Evolutionary conservation across 2,797 vertebrate genomes (phyloP), one percentile per base, ranked within the genome.

Genomic region (Spinibarbus caldwelli): DNA sequence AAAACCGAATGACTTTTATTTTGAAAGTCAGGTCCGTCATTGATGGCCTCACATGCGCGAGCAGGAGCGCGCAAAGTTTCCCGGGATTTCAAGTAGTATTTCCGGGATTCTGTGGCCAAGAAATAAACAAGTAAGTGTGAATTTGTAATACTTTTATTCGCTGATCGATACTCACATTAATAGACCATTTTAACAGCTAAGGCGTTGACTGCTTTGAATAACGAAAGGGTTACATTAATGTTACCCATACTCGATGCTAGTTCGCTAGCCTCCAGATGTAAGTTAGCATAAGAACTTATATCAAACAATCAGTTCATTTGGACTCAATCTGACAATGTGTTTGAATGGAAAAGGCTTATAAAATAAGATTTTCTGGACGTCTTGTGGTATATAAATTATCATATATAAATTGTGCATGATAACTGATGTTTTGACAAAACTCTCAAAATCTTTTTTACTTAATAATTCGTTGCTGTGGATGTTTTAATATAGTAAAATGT

Each of bases 1-100:
- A 12, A 80, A 31, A 80, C 19, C 0, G 19, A 14, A 2, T 11
- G 34, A 43, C 82, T 78, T 77, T 84, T 78, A 84, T 77, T 84
- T 68, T 84, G 73, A 77, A 84, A 31, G 1, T 0, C 4, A 0
- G 0, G 1, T 29, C 2, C 31, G 11, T 21, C 5, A 0, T 49
- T 49, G 70, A 62, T 47, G 49, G 26, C 29, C 49, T 52, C 57
- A 66, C 71, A 23, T 23, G 17, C 3, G 10, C 23, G 7, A 17
- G 34, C 1, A 23, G 45, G 0, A 10, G 45, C 45, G 73, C 73
- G 62, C 62, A 54, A 31, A 52, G 8, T 54, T 26, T 38, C 38
- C 62, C 72, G 34, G 47, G 72, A 66, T 38, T 62, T 38, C n/a
- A n/a, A n/a, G n/a, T n/a, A n/a, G n/a, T n/a, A n/a, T 26, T 38